These are phyloP conservation scores for Rapana venosa DNA, from an alignment of 2,888 invertebrate species.

Conservation along the genomic window DNA sequence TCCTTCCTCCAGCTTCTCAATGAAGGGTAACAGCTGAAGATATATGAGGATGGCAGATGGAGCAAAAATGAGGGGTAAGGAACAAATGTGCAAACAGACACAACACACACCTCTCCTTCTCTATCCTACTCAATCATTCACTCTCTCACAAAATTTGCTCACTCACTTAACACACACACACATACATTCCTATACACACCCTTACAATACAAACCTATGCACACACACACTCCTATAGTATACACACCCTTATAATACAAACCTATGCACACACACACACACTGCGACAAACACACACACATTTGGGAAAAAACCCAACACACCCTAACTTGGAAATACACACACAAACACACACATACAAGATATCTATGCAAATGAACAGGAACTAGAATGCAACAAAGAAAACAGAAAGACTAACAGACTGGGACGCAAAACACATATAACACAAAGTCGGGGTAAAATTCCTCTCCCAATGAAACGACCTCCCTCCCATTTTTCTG, in stretches of 20 bases:
- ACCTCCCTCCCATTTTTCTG: too few relatives aligned
- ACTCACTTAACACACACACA: neutral
- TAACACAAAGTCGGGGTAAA: too few relatives aligned
- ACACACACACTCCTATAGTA: neutral
- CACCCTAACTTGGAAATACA: neutral
- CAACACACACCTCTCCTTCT: neutral
- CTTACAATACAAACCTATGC: neutral
- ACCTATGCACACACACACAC: neutral
- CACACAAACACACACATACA: neutral
- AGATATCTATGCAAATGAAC: too few relatives aligned
- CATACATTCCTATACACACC: neutral
- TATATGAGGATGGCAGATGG: too few relatives aligned
- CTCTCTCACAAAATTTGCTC: neutral
- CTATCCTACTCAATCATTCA: neutral
- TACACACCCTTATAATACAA: neutral
- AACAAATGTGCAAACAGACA: neutral
- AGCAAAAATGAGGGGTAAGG: too few relatives aligned
- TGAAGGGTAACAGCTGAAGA: too few relatives aligned
- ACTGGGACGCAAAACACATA: too few relatives aligned
- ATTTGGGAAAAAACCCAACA: neutral
- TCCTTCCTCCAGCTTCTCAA: too few relatives aligned
- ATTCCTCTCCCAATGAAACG: too few relatives aligned
- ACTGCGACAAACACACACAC: neutral
- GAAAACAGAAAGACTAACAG: too few relatives aligned
- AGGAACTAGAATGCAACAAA: too few relatives aligned